Evolutionary conservation across 2,888 invertebrate genomes (phyloP), one percentile per base, ranked within the genome.

Genomic region (Pterostichus madidus): DNA sequence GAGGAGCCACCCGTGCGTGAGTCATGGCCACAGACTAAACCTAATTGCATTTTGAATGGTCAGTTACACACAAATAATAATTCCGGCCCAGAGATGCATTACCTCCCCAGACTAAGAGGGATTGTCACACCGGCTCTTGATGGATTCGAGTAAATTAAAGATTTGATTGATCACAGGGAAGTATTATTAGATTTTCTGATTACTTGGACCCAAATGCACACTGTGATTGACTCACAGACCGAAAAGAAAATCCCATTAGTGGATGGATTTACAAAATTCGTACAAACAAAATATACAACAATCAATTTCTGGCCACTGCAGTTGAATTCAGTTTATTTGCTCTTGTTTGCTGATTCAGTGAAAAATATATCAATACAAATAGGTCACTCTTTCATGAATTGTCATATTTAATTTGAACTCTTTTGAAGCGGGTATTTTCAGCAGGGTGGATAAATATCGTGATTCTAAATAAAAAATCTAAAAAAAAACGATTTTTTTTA

Each of bases 21-120:
- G 46, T 82, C 81, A 82, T 82, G 68, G 59, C 39, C 39, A 68
- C 10, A 80, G 81, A 75, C 73, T 49, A 75, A 76, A 52, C 68
- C 77, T 83, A 83, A 83, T 83, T 83, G 83, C 83, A 83, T 83
- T 83, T 68, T 61, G 52, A 83, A 83, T 83, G 83, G 83, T 83
- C 83, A 83, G 83, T 83, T 83, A 83, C 64, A 83, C 83, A 77
- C 83, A 83, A 77, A 83, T 83, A 83, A 83, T 83, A 83, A 61
- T 83, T 39, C 61, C 39, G 24, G 64, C 35, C 24, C 32, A 81
- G 59, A 44, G 53, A 35, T 71, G 56, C 39, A 73, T 56, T 73
- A 73, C 53, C 39, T 39, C 5, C 39, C 39, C 39, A 39, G 39
- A 24, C 32, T 17, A 17, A 59, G 46, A 31, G 44, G 8, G 24